Evolutionary conservation across 1,140 invertebrate genomes (phyloP), one percentile per base, ranked within the genome.

Genomic region (Propsilocerus akamusi): DNA sequence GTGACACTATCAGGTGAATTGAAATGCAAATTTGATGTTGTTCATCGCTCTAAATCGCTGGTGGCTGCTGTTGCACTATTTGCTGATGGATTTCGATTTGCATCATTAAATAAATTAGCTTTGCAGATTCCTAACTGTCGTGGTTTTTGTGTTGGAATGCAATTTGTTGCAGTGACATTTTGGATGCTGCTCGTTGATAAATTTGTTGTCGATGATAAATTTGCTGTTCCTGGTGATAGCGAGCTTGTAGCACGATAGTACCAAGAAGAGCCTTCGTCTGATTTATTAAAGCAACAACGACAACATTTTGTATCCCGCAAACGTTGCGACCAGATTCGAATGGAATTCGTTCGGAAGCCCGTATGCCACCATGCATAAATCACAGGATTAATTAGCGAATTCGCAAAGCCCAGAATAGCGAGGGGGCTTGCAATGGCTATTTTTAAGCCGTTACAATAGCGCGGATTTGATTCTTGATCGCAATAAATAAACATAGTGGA

Each of bases 361-460:
- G 75, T 76, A 64, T 81, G 78, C 70, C 79, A 81, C 68, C 78
- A 75, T 2, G 78, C 78, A 57, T 83, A 83, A 51, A 83, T 80
- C 37, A 82, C 65, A 7, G 80, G 80, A 63, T 83, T 83, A 23
- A 83, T 61, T 14, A 80, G 64, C 52, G 75, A 78, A 57, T 81
- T 83, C 11, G 72, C 60, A 59, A 80, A 79, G 12, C 75, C 75
- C 24, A 77, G 59, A 20, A 71, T 67, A 6, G 70, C 67, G 23
- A 75, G 51, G 4, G 73, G 73, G 53, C 71, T 70, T 1, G 66
- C 65, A 0, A 76, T 59, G 26, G 72, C 55, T 26, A 66, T 56
- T 49, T 61, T 59, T 5, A 73, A 53, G 3, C 62, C 53, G 47
- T 69, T 57, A 56, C 72, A 74, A 46, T 58, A 59, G 8, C 62